Evolutionary conservation across 2,113 vertebrate species (phyloP), one percentile per base, ranked within the genome.

Genomic region (Varanus salvator): DNA sequence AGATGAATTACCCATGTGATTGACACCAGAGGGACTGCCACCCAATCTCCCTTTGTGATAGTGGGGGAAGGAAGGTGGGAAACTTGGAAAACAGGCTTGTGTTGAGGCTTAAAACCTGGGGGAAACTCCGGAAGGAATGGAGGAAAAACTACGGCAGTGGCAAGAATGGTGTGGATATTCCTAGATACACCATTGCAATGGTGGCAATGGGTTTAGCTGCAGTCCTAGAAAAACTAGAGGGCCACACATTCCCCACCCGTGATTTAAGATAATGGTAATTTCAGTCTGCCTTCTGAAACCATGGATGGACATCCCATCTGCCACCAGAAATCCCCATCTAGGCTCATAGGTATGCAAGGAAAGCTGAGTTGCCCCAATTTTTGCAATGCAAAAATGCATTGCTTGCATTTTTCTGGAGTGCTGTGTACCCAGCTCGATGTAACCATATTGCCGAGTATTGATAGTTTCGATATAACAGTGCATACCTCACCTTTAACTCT

Each of bases 31-130:
- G 60, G 8, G 60, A 15, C 4, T 92, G 91, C 48, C 0, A 0
- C 0, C 0, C 0, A 3, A 8, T 54, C 66, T 50, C 64, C 81
- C 0, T 0, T n/a, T 0, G 7, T 4, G 64, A 77, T 54, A 77
- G 48, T 23, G 1, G 21, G 74, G 72, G 72, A 19, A 90, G n/a
- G 71, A 66, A 71, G 15, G 27, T 1, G 27, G 87, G 60, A 68
- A 4, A 21, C 87, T 60, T 86, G 69, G 60, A 64, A 64, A 78
- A 85, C 69, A 77, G 80, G 6, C 81, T 87, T 84, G 25, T 0
- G 8, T 25, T 0, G 31, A 11, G 74, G 48, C 87, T 14, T 27
- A 14, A 87, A 86, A 12, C 0, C 87, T 14, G 71, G 0, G 0
- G 5, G n/a, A 78, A 71, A 52, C n/a, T 34, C 44, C 1, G 0